Evolutionary conservation across 2,888 invertebrate genomes (phyloP).

Genomic region (Rotaria macrura): DNA sequence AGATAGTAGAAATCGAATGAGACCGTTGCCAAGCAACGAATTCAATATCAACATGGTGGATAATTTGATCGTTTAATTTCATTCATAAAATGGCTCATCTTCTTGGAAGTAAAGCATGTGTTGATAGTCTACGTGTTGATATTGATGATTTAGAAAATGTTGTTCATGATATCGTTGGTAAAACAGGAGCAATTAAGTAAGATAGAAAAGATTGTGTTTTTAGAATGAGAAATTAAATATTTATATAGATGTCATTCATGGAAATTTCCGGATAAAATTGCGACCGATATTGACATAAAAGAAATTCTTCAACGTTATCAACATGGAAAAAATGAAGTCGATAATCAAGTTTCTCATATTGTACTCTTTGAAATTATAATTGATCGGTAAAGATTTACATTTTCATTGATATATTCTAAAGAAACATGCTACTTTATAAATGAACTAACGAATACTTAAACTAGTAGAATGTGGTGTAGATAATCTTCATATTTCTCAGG

Average conservation of each 20-base stretch:
- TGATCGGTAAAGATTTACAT: constrained; percentile 42
- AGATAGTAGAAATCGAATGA: no score
- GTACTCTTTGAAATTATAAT: constrained; percentile 48
- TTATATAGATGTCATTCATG: constrained; percentile 42
- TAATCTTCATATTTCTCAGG: no score
- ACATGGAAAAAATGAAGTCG: constrained; percentile 40
- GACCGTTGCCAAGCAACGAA: not conserved
- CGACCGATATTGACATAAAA: constrained; percentile 44
- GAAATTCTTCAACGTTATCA: constrained; percentile 45
- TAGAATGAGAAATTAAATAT: not conserved
- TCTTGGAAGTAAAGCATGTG: constrained; percentile 42
- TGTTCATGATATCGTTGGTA: constrained; percentile 42
- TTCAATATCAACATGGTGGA: not conserved
- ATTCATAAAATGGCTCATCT: constrained; percentile 40
- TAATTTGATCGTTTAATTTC: not conserved
- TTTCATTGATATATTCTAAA: no score
- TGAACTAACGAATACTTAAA: no score
- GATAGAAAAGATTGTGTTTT: not conserved
- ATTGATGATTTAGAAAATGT: constrained; percentile 45
- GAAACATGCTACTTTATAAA: no score
- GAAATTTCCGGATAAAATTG: constrained; percentile 48
- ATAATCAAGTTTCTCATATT: constrained; percentile 47
- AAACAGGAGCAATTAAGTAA: constrained; percentile 41
- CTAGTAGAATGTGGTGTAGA: no score
- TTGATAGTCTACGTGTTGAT: constrained; percentile 47